Base-by-base conservation (phyloP, 2,113 vertebrate species). In the Cheirogaleus medius region DNA sequence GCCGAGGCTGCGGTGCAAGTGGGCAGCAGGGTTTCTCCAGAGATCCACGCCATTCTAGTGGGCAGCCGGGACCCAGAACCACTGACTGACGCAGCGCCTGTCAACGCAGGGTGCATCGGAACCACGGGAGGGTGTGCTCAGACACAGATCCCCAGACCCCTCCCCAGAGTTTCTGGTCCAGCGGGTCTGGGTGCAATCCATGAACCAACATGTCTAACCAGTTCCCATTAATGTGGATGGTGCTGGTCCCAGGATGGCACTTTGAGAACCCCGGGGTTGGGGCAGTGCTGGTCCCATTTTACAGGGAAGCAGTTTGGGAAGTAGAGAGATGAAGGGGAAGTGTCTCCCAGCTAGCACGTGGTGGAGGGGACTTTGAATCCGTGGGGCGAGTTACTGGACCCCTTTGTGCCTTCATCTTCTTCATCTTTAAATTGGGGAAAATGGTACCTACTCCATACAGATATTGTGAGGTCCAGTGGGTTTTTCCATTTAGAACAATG, bases 301-400 rank as follows among this genome's bases (percentile, higher is more conserved):
- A 34, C 37, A 64, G 56, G 54, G 0, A 78, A 29, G 42, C 14
- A 3, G 14, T 6, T 20, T 29, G 42, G 63, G 64, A 21, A 21
- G 12, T 6, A 20, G 80, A 34, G 76, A 54, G 69, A n/a, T 6
- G 13, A 74, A 3, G 42, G 60, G 42, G n/a, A 23, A 14, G 39
- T 0, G 27, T 29, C 15, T 25, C 1, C 0, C 21, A 4, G 71
- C 20, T 6, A 29, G 54, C 15, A 3, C 7, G 0, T 8, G 39
- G 39, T 52, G 78, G 20, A 3, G 8, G 0, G 89, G 66, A 20
- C 78, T 68, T 42, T 10, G 71, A 9, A 7, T 58, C 17, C 12
- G 25, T 12, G 3, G 11, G n/a, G n/a, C 14, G 20, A 8, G 11
- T 25, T 29, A 5, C 37, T 39, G 47, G 7, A 0, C 21, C 54